Percentiles rank a stretch among this genome's conserved stretches.
Evolutionary conservation across 2,113 vertebrate genomes (phyloP).

Genomic region (Acanthisitta chloris): DNA sequence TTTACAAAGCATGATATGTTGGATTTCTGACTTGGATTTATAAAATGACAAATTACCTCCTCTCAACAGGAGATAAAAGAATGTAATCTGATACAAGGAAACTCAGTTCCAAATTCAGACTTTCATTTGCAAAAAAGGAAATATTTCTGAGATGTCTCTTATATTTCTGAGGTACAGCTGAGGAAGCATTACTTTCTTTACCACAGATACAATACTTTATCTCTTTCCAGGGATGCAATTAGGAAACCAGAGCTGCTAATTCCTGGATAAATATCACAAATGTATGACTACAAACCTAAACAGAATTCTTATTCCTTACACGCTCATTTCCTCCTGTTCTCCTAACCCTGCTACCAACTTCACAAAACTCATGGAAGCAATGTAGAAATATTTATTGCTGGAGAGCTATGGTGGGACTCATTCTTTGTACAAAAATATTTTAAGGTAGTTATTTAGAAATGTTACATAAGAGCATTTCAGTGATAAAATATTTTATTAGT

Average conservation of each 20-base stretch:
- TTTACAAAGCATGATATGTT: conserved; percentile 63
- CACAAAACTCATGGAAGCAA: not conserved
- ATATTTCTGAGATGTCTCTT: conserved; percentile 14
- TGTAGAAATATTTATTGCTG: conserved; percentile 32
- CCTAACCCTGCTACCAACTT: not conserved
- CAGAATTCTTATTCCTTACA: not conserved
- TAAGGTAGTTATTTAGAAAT: conserved; percentile 14
- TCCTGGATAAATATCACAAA: not conserved
- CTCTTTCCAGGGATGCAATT: not conserved
- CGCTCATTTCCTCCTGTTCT: not conserved
- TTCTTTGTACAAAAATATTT: conserved; percentile 36
- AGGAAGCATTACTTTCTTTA: not conserved
- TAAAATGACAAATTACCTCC: conserved; percentile 56
- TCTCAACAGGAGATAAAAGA: not conserved
- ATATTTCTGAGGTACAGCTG: conserved; percentile 1
- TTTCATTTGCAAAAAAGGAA: conserved; percentile 30
- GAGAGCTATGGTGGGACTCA: not conserved
- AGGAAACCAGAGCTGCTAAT: not conserved
- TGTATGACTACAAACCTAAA: not conserved
- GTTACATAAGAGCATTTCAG: conserved; percentile 34
- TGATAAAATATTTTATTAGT: conserved; percentile 56
- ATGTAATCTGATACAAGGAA: not conserved
- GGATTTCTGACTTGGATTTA: conserved; percentile 59
- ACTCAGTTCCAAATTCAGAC: conserved; percentile 44
- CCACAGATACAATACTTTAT: not conserved